Conservation (phyloP, 2,888 invertebrate species). For the Macaria liturata region DNA sequence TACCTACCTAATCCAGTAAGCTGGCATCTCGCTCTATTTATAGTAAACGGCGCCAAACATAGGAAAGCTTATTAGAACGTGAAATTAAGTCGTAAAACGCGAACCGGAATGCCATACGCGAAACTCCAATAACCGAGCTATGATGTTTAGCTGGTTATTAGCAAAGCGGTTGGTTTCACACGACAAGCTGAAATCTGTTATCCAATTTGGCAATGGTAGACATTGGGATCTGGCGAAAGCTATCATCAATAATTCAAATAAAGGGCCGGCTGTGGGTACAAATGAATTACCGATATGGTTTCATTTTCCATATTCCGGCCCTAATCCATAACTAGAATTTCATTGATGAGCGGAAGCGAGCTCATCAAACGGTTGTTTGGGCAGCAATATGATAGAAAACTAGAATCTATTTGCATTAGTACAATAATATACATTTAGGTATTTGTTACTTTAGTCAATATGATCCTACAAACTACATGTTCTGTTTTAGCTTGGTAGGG, state of each 20-base stretch:
- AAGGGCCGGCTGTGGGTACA: background rate
- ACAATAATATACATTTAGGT: too few species aligned
- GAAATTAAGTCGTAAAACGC: constrained; percentile 23
- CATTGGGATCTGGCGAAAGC: constrained; percentile 3
- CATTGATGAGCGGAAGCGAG: constrained; percentile 11
- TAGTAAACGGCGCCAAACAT: constrained; percentile 16
- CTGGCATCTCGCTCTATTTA: constrained; percentile 12
- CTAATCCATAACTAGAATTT: constrained; percentile 8
- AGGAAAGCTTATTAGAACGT: constrained; percentile 23
- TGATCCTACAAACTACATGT: too few species aligned
- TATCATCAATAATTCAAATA: constrained; percentile 15
- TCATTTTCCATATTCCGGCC: constrained; percentile 6
- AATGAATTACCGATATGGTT: constrained; percentile 10
- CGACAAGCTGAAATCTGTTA: constrained; percentile 7
- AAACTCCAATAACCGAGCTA: constrained; percentile 13
- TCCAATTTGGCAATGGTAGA: constrained; percentile 10
- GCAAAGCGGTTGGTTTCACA: background rate
- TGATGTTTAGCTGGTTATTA: constrained; percentile 16
- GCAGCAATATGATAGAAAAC: constrained; percentile 4
- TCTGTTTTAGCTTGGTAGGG: too few species aligned
- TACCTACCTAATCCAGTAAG: constrained; percentile 13
- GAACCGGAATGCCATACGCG: constrained; percentile 17
- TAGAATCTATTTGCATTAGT: too few species aligned
- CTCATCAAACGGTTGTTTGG: constrained; percentile 12
- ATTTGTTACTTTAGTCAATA: too few species aligned